phyloP scores from a whole-genome alignment of 2,888 invertebrate genomes.

The Ceratothoa steindachneri region DNA sequence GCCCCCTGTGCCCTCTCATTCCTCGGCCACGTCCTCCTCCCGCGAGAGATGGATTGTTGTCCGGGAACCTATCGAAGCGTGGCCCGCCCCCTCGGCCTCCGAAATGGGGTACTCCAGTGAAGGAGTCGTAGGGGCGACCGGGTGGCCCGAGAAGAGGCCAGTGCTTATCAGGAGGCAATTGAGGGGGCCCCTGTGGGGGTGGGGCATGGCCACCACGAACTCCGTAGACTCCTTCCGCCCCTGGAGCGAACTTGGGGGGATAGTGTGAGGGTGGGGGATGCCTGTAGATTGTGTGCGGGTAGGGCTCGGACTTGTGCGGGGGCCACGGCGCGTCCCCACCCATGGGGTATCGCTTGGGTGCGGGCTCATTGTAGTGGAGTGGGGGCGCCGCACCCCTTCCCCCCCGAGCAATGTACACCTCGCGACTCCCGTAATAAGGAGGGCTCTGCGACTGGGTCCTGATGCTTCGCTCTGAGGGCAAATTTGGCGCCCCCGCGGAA shows the following conservation, averaged over 20 bases:
- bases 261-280: background rate
- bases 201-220: background rate
- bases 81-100: background rate
- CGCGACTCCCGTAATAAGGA: background rate
- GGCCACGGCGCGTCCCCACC: background rate
- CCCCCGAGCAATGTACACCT: background rate
- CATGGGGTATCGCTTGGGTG: background rate
- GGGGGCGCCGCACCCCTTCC: background rate
- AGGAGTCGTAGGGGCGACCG: background rate
- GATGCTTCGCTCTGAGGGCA: background rate
- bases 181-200: background rate
- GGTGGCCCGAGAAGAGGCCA: background rate
- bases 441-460: background rate
- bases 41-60: background rate
- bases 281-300: background rate
- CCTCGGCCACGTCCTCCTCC: background rate
- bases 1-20: constrained; percentile 1
- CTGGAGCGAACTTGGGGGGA: background rate
- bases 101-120: background rate
- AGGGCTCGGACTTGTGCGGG: background rate
- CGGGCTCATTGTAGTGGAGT: background rate
- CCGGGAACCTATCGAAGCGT: background rate
- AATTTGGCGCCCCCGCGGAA: background rate
- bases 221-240: background rate
- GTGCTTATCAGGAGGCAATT: background rate